Evolutionary conservation across 30 jellyfish, hydroid and myxozoan species (phyloP).

Genomic region (Aurelia aurita complex sp. Pacific): DNA sequence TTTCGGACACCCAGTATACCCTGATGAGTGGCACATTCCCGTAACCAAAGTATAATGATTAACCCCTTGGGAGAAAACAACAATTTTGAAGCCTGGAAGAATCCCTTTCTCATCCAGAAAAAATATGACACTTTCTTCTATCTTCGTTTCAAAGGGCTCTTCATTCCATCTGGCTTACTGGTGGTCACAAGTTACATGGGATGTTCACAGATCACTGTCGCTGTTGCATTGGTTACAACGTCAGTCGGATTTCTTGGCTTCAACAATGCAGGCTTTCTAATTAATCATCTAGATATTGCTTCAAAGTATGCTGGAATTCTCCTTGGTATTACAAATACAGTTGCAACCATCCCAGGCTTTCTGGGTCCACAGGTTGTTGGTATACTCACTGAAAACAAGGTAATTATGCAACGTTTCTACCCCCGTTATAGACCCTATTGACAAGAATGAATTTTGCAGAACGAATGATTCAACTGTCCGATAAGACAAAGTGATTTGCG

Average conservation of each 20-base stretch:
- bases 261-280: slow-evolving; percentile 32
- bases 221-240: slow-evolving; percentile 48
- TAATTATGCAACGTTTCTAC: neutral
- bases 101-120: too few relatives aligned
- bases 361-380: slow-evolving; percentile 73
- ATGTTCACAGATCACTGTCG: slow-evolving; percentile 39
- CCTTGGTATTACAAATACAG: slow-evolving; percentile 63
- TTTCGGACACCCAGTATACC: too few relatives aligned
- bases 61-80: too few relatives aligned
- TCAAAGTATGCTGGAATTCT: slow-evolving; percentile 69
- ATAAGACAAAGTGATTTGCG: too few relatives aligned
- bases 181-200: slow-evolving; percentile 54
- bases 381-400: slow-evolving; percentile 67
- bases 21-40: too few relatives aligned
- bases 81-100: too few relatives aligned
- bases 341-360: slow-evolving; percentile 72
- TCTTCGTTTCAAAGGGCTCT: slow-evolving; percentile 14
- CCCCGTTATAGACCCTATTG: too few relatives aligned
- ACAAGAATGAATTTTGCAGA: too few relatives aligned
- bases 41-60: too few relatives aligned
- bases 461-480: too few relatives aligned
- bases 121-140: too few relatives aligned
- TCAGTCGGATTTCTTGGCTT: slow-evolving; percentile 51
- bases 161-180: slow-evolving; percentile 39
- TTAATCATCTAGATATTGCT: slow-evolving; percentile 71